Evolutionary conservation across 2,888 invertebrate species (phyloP), one percentile per base, ranked within the genome.

Genomic region (Acanthopleura granulata): DNA sequence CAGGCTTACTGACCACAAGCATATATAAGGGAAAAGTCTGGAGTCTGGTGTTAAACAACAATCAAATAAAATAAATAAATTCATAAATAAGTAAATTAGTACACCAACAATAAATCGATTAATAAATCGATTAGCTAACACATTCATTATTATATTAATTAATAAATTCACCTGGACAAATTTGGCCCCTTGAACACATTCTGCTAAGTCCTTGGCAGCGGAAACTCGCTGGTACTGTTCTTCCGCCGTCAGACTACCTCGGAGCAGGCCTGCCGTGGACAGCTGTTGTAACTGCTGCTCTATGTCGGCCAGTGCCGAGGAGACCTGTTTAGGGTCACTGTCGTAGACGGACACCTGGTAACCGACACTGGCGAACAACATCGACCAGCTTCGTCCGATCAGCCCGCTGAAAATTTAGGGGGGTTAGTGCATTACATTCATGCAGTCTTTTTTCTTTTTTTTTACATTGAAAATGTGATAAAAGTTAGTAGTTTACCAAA

Each of bases 301-400:
- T 72, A 97, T 95, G 81, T 95, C 94, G 11, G 91, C 92, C 0
- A 97, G 90, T 0, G 89, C 88, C 22, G 77, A 77, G 3, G 74
- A 61, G 6, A 89, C 77, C 74, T 87, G 89, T 0, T 79, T 76
- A 0, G 82, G 76, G 12, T 81, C 80, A 14, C 87, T 81, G 80
- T 99, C 99, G 89, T 94, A 98, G 71, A 99, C 92, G 18, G 93
- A 92, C 49, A 98, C 97, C 88, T 94, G 93, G 90, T 97, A 98
- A 15, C 97, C 98, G 6, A 94, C 96, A n/a, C 85, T 82, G 18
- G 97, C 97, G 91, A 97, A 99, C 57, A 98, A 92, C 97, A 98
- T 98, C 0, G 98, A 95, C 97, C 97, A 99, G 85, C 97, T 97
- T 75, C 96, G 93, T 1, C 98, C 99, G 84, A 99, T 98, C 74